phyloP scores from a whole-genome alignment of 2,113 vertebrate species.

The Salvelinus sp. region DNA sequence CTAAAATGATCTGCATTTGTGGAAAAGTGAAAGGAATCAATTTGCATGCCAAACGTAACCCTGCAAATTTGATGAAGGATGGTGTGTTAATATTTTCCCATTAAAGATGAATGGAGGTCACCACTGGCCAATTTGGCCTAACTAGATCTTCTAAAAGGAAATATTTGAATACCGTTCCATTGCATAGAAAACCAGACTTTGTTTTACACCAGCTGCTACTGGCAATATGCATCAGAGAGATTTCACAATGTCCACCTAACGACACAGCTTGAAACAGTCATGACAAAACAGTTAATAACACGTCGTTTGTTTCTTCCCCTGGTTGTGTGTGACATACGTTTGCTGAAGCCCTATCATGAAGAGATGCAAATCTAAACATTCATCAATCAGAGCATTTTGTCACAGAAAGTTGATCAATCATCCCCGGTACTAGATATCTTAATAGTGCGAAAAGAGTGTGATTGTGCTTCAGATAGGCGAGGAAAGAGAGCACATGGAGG shows the following conservation, averaged over 20 bases:
- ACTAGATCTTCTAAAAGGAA: slow-evolving; percentile 52
- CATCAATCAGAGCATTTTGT: slow-evolving; percentile 19
- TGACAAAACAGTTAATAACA: background rate
- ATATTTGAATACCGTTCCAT: slow-evolving; percentile 23
- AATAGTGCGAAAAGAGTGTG: slow-evolving; percentile 53
- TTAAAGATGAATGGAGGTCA: slow-evolving; percentile 51
- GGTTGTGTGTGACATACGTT: background rate
- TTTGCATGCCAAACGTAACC: slow-evolving; percentile 63
- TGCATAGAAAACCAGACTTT: background rate
- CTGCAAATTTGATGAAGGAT: slow-evolving; percentile 58
- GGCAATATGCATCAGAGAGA: background rate
- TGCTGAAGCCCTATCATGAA: background rate
- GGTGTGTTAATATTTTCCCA: slow-evolving; percentile 51
- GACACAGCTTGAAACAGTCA: background rate
- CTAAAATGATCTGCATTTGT: slow-evolving; percentile 59
- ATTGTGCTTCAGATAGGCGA: slow-evolving; percentile 56
- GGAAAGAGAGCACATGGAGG: slow-evolving; percentile 36
- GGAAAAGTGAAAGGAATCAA: slow-evolving; percentile 61
- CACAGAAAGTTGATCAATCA: slow-evolving; percentile 39
- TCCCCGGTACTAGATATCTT: slow-evolving; percentile 2
- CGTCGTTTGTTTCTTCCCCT: background rate
- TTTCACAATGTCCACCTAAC: background rate
- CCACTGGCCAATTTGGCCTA: slow-evolving; percentile 46
- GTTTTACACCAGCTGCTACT: background rate
- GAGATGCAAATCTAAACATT: background rate